These are phyloP conservation scores for Myiotriccus ornatus DNA, from an alignment of 2,797 vertebrate genomes.

Conservation along the genomic window DNA sequence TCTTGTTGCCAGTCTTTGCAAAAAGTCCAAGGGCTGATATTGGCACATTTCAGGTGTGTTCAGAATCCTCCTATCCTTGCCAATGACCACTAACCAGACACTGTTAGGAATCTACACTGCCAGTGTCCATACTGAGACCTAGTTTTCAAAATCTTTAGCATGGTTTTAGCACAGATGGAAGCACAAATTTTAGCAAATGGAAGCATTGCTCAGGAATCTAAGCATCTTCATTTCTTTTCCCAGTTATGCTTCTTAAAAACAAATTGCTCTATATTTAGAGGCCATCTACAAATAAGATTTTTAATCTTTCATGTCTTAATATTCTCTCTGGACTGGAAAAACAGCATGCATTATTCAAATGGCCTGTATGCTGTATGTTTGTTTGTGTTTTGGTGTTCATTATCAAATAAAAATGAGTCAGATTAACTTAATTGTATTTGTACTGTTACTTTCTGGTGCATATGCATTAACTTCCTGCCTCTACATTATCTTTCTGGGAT, in stretches of 20 bases:
- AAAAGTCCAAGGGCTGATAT: not conserved
- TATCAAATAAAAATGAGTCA: not conserved
- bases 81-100: too few relatives aligned
- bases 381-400: not conserved
- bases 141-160: not conserved
- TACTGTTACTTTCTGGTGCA: not conserved
- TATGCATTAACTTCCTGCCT: not conserved
- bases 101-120: not conserved
- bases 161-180: not conserved
- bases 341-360: not conserved
- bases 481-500: not conserved
- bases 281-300: not conserved
- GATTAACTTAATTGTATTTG: not conserved
- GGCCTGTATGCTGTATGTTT: not conserved
- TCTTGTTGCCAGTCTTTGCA: not conserved
- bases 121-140: not conserved
- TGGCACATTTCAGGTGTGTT: fast-evolving
- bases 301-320: not conserved
- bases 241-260: not conserved
- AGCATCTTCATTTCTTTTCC: not conserved
- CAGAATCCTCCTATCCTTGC: not conserved
- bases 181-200: not conserved
- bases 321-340: not conserved
- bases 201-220: not conserved
- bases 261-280: not conserved